Conservation (phyloP, 2,888 invertebrate genomes). For the Alcis repandata region DNA sequence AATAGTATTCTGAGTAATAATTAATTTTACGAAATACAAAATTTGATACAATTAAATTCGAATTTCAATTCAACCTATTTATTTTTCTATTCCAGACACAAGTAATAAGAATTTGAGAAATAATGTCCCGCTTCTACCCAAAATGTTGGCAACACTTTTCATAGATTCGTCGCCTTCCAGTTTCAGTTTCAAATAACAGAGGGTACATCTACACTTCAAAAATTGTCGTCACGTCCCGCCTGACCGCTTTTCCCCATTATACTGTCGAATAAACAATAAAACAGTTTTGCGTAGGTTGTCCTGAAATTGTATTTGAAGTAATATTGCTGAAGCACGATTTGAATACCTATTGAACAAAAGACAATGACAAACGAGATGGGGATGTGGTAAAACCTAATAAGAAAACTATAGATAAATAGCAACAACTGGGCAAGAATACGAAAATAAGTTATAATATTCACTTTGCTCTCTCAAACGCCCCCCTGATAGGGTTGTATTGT, state of each 20-base stretch:
- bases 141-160: neutral
- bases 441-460: too few relatives aligned
- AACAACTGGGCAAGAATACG: too few relatives aligned
- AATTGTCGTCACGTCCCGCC: slow-evolving; percentile 14
- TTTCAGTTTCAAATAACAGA: slow-evolving; percentile 9
- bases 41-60: too few relatives aligned
- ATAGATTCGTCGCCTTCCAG: neutral
- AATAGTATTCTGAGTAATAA: too few relatives aligned
- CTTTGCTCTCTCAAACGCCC: too few relatives aligned
- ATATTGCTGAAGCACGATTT: slow-evolving; percentile 11
- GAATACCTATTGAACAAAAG: neutral
- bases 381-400: neutral
- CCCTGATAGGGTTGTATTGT: too few relatives aligned
- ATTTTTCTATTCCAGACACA: neutral
- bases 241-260: slow-evolving; percentile 8
- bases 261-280: slow-evolving; percentile 13
- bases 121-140: neutral
- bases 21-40: too few relatives aligned
- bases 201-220: slow-evolving; percentile 22
- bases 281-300: slow-evolving; percentile 8
- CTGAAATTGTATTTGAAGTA: slow-evolving; percentile 1
- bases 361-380: neutral
- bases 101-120: too few relatives aligned
- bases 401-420: neutral
- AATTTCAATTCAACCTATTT: too few relatives aligned